Evolutionary conservation across 2,113 vertebrate genomes (phyloP), one percentile per base, ranked within the genome.

Genomic region (Ammodytes marinus): DNA sequence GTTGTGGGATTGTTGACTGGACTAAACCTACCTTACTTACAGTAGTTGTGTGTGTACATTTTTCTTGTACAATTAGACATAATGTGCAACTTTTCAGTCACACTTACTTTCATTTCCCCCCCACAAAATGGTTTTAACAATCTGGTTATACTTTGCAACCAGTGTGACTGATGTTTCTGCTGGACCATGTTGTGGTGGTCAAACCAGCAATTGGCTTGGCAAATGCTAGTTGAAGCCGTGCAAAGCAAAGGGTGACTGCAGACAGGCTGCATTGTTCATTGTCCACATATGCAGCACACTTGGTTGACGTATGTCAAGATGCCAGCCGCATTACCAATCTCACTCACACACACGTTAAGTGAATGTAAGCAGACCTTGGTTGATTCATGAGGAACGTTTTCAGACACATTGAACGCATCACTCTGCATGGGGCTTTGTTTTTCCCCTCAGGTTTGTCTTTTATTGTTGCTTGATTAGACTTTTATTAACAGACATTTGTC

Each of bases 351-450:
- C 27, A 49, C 65, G 39, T 10, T 27, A 8, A 67, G 35, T 39
- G 47, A 17, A 67, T 52, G 65, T 67, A 39, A 46, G 49, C 52
- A 68, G 75, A 61, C 57, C 63, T 86, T 72, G 84, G 85, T 85
- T 77, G 68, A 78, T 87, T 95, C 91, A 93, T 91, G 91, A 91
- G 55, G 73, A 58, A 37, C 42, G 70, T 73, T 79, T 83, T 84
- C 86, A 55, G 67, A 69, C 27, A 27, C 27, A 27, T 27, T 27
- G 27, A 27, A 27, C 27, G 27, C 27, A 27, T 27, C 27, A 27
- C 27, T 27, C 27, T 27, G 27, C 27, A 27, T 27, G 27, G 27
- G 27, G 27, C 27, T 27, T 27, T 27, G 27, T 27, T 27, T 27
- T 27, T 27, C 27, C 27, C 27, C 27, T 2, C 27, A 27, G 27